phyloP scores from a whole-genome alignment of 2,113 vertebrate species.

The Gadus chalcogrammus region DNA sequence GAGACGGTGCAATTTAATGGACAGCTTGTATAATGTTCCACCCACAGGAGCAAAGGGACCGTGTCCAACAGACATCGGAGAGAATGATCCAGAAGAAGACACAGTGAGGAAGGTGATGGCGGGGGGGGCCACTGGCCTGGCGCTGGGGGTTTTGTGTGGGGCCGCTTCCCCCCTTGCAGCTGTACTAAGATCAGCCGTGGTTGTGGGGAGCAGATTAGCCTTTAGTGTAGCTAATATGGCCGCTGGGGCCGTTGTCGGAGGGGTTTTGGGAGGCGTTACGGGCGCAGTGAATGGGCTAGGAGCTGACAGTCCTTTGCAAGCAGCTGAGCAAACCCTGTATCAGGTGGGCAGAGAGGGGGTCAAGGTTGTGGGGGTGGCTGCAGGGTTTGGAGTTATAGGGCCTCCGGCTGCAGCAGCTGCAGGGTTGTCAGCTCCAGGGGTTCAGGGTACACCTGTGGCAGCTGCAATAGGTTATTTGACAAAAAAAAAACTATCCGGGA shows the following conservation, averaged over 20 bases:
- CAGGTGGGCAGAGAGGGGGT: slow-evolving; percentile 62
- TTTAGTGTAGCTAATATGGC: slow-evolving; percentile 58
- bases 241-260: slow-evolving; percentile 61
- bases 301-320: slow-evolving; percentile 53
- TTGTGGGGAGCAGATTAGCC: slow-evolving; percentile 53
- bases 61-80: too few relatives aligned
- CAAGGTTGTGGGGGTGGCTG: slow-evolving; percentile 57
- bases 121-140: slow-evolving; percentile 66
- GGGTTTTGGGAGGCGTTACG: slow-evolving; percentile 62
- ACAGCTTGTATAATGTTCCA: too few relatives aligned
- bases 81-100: slow-evolving; percentile 35
- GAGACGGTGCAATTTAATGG: too few relatives aligned
- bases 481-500: too few relatives aligned
- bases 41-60: too few relatives aligned
- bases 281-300: slow-evolving; percentile 58
- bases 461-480: too few relatives aligned
- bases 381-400: slow-evolving; percentile 62
- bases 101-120: slow-evolving; percentile 63
- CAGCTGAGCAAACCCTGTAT: slow-evolving; percentile 53
- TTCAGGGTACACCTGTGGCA: too few relatives aligned
- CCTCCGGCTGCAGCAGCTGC: slow-evolving; percentile 53
- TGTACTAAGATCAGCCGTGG: slow-evolving; percentile 57
- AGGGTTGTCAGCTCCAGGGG: slow-evolving; percentile 41
- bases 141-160: too few relatives aligned
- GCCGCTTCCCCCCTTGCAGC: slow-evolving; percentile 65